Base-by-base conservation (phyloP, 2,113 vertebrate species). In the Rallus limicola region DNA sequence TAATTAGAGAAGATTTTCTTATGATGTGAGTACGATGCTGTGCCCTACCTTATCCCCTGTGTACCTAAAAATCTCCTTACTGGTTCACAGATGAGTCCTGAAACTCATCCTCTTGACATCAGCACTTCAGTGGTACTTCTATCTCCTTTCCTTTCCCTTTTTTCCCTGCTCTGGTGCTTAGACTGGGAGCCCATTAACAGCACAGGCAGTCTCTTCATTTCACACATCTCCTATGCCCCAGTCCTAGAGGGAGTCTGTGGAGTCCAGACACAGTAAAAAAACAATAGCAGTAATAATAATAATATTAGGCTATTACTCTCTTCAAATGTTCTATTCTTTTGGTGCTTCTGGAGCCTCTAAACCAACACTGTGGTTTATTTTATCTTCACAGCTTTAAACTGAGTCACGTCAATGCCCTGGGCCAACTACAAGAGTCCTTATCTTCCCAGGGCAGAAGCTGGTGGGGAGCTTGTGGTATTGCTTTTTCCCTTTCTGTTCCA, bases 371-470 rank as follows among this genome's bases (percentile, higher is more conserved):
- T 53, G n/a, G 59, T 38, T 83, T 81, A 74, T 90, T 94, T 90
- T 92, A 63, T 88, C 80, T 90, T 28, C 75, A 33, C 36, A 34
- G 34, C 36, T 92, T 78, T 79, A 48, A 93, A 96, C 40, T 91
- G 92, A 95, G 93, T 92, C 90, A 84, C 72, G 74, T 34, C n/a
- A 77, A 25, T 59, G 85, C 65, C 65, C 76, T 10, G 21, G 70
- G 50, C 36, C 53, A 42, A 9, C 77, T 82, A 62, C 79, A 64
- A 34, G 72, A 76, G 16, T 25, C 16, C 31, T 97, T 96, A 97
- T 97, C 96, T 92, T 71, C 48, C 36, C 9, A 8, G 26, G 82
- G 86, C 97, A 96, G 92, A 93, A 92, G 67, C 84, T 52, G 16
- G 14, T 74, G 65, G 53, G 76, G 16, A 86, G 36, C 38, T 50